Percentiles rank a stretch among this genome's conserved stretches.
Evolutionary conservation across 2,113 vertebrate genomes (phyloP).

Genomic region (Melanostigma gelatinosum): DNA sequence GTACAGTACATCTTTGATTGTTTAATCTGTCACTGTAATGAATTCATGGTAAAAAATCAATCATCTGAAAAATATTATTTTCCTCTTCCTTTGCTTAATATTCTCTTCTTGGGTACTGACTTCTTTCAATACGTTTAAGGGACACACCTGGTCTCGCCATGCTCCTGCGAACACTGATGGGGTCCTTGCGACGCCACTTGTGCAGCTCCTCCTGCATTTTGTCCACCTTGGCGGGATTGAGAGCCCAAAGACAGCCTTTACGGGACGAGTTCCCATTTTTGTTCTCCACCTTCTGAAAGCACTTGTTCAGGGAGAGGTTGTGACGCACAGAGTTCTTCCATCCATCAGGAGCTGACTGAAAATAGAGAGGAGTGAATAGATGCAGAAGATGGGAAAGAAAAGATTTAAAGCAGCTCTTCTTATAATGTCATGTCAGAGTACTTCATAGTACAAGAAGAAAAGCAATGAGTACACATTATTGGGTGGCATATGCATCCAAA

Average conservation of each 20-base stretch:
- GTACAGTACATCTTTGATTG: not conserved
- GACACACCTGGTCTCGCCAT: conserved; percentile 95
- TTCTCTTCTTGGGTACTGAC: not conserved
- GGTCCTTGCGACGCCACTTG: conserved; percentile 98
- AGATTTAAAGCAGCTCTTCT: not conserved
- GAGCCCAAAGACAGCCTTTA: conserved; percentile 96
- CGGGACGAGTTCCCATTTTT: conserved; percentile 91
- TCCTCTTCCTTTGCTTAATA: not conserved
- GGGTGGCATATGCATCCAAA: not conserved
- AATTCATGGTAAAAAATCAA: not conserved
- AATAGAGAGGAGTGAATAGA: not conserved
- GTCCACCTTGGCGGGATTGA: conserved; percentile 95
- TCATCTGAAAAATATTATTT: not conserved
- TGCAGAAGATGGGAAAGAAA: not conserved
- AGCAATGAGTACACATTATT: not conserved
- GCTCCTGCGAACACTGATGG: conserved; percentile 91
- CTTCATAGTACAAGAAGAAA: not conserved
- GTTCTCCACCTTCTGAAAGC: conserved; percentile 98
- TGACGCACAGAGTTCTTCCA: conserved; percentile 99
- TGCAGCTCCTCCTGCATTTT: conserved; percentile 99
- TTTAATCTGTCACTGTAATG: not conserved
- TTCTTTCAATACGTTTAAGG: fast-evolving
- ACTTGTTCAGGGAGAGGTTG: conserved; percentile 98
- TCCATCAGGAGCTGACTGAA: conserved; percentile 95
- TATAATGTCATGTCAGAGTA: not conserved